Evolutionary conservation across 2,113 vertebrate species (phyloP).

Genomic region (Ondatra zibethicus): DNA sequence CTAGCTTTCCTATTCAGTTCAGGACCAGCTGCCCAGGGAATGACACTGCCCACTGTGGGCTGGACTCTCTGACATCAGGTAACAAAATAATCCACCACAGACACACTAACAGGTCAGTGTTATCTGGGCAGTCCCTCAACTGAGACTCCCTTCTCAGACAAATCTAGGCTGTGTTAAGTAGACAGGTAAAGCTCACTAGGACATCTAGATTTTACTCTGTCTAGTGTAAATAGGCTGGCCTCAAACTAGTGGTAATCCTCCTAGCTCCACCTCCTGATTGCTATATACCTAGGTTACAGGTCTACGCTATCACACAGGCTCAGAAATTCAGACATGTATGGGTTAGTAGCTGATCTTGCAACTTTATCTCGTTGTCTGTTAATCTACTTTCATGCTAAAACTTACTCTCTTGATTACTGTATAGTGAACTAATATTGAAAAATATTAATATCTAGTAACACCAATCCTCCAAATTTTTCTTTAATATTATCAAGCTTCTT

Average conservation of each 20-base stretch:
- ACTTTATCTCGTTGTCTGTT: background rate
- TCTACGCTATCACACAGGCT: background rate
- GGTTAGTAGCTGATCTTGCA: background rate
- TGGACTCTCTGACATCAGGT: background rate
- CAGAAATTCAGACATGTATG: background rate
- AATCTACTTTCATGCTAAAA: background rate
- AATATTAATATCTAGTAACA: background rate
- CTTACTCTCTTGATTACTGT: background rate
- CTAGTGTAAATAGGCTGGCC: too few species aligned
- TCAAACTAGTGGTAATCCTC: background rate
- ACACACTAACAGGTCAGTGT: background rate
- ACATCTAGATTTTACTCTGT: background rate
- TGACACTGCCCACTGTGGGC: background rate
- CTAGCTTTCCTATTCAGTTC: background rate
- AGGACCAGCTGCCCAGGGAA: background rate
- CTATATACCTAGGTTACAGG: background rate
- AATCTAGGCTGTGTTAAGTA: background rate
- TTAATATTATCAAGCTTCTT: background rate
- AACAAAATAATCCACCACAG: background rate
- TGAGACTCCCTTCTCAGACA: background rate
- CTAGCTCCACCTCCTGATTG: background rate
- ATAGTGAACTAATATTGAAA: background rate
- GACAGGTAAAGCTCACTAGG: background rate
- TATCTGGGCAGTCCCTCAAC: background rate
- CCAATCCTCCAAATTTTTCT: background rate